Conservation (phyloP, 2,888 invertebrate species). For the Pyrrhia umbra region DNA sequence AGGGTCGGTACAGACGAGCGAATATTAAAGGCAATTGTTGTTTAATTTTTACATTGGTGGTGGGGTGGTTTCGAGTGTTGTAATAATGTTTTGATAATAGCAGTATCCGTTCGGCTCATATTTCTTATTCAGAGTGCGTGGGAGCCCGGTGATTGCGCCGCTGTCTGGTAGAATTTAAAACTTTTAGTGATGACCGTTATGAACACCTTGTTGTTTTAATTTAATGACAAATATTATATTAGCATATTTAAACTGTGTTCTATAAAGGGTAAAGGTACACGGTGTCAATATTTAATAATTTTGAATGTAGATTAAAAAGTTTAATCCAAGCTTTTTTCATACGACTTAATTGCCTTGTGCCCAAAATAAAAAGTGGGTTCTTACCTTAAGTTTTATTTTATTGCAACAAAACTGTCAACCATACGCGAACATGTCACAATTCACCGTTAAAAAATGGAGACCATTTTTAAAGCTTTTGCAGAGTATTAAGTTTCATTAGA, state of each 20-base stretch:
- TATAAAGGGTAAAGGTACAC: background rate
- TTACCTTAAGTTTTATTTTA: no score
- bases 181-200: conserved; percentile 73
- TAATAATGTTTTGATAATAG: conserved; percentile 91
- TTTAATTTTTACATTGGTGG: conserved; percentile 89
- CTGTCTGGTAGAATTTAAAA: conserved; percentile 79
- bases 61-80: conserved; percentile 88
- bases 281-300: background rate
- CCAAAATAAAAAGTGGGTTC: no score
- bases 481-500: conserved; percentile 49
- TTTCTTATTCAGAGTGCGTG: conserved; percentile 90
- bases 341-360: no score
- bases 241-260: conserved; percentile 8
- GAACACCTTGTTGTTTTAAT: conserved; percentile 78
- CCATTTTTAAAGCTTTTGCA: conserved; percentile 20
- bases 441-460: background rate
- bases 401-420: background rate
- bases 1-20: conserved; percentile 84
- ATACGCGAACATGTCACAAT: background rate
- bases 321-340: background rate
- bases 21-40: conserved; percentile 91
- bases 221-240: conserved; percentile 35
- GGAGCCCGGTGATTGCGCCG: conserved; percentile 77
- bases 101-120: conserved; percentile 89
- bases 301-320: background rate